Conservation (phyloP, 2,888 invertebrate species). For the Euplagia quadripunctaria region DNA sequence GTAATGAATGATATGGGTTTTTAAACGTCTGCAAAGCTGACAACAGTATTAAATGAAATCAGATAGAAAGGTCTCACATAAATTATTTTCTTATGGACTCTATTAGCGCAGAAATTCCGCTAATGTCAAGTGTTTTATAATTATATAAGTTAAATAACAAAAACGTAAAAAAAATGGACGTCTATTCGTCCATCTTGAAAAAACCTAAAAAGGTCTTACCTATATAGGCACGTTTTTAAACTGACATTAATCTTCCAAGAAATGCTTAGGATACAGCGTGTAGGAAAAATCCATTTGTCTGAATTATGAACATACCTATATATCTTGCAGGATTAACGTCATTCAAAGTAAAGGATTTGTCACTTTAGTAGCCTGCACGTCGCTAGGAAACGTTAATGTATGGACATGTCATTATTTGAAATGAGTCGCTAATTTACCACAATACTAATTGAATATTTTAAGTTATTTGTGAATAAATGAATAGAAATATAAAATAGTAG, state of each 20-base stretch:
- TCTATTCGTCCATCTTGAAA: too few species aligned
- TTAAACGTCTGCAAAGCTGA: too few species aligned
- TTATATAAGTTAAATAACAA: too few species aligned
- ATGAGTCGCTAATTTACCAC: neutral
- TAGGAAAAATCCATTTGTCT: constrained; percentile 11
- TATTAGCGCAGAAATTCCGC: too few species aligned
- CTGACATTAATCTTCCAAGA: constrained; percentile 3
- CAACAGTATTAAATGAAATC: too few species aligned
- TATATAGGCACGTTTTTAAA: neutral
- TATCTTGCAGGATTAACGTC: constrained; percentile 17
- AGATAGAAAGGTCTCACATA: too few species aligned
- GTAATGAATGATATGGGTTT: too few species aligned
- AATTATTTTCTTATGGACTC: too few species aligned
- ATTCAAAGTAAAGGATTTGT: constrained; percentile 19
- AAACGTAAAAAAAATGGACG: too few species aligned
- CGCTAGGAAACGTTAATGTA: constrained; percentile 1
- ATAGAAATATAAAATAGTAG: too few species aligned
- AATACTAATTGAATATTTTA: neutral
- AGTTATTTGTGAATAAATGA: too few species aligned
- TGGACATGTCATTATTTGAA: neutral
- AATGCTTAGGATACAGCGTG: neutral
- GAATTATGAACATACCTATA: constrained; percentile 13
- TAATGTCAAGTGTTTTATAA: too few species aligned
- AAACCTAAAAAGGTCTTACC: neutral
- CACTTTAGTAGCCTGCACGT: neutral